Evolutionary conservation across 2,113 vertebrate genomes (phyloP).

Genomic region (Campylorhamphus procurvoides): DNA sequence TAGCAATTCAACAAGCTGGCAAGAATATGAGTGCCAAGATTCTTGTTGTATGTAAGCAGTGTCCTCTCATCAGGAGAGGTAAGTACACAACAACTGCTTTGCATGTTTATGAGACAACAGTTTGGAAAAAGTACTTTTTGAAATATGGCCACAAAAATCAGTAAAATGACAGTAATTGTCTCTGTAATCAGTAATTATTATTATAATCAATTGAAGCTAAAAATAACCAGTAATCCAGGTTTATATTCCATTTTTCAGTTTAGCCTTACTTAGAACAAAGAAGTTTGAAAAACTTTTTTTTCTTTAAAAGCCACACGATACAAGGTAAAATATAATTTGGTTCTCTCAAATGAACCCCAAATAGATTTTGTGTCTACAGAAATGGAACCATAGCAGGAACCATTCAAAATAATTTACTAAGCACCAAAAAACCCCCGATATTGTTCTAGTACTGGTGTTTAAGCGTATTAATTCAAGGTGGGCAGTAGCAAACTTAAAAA

Average conservation of each 20-base stretch:
- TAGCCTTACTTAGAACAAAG: background rate
- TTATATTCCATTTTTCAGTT: background rate
- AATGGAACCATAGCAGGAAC: background rate
- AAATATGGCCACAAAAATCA: background rate
- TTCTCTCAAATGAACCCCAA: background rate
- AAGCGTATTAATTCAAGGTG: background rate
- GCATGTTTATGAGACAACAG: background rate
- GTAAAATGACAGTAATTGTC: background rate
- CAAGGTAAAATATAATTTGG: background rate
- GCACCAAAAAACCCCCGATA: rapidly evolving
- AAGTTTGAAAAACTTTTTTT: background rate
- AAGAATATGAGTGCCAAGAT: slow-evolving; percentile 96
- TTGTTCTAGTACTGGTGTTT: background rate
- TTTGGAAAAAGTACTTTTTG: background rate
- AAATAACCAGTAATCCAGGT: background rate
- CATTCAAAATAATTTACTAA: background rate
- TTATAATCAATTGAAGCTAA: background rate
- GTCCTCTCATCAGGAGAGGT: slow-evolving; percentile 93
- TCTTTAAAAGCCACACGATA: background rate
- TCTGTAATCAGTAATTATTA: background rate
- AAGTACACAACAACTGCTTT: slow-evolving; percentile 48
- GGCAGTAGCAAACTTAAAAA: background rate
- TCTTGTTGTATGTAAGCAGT: slow-evolving; percentile 90
- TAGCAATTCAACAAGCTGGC: slow-evolving; percentile 95
- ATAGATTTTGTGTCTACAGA: background rate